Base-by-base conservation (phyloP, 2,797 vertebrate genomes). In the Alauda arvensis region DNA sequence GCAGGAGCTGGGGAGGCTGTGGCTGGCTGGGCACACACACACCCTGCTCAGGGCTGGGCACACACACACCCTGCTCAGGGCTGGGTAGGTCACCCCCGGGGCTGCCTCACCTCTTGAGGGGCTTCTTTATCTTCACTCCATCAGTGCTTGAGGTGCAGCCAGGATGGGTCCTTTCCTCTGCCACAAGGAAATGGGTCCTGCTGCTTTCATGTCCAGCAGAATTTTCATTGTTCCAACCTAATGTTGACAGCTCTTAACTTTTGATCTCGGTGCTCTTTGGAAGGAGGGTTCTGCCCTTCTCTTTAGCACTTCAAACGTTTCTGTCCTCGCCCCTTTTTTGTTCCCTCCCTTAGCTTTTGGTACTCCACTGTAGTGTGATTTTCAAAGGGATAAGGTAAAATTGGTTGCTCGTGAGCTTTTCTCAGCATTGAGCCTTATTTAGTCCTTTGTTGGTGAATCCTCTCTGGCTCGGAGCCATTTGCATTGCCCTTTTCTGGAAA, bases 231-330 rank as follows among this genome's bases (percentile, higher is more conserved):
- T 56, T 76, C 66, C 37, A 2, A n/a, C 46, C 43, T 57, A 3
- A 37, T 42, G 31, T 48, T 88, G 69, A 43, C 72, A 65, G 53
- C 51, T 71, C 42, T 60, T 56, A 3, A n/a, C 45, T 66, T 78
- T 68, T 60, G 21, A 25, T 83, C 4, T 0, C 18, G 2, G 1
- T 53, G 66, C 39, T 53, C 42, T 77, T 77, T 49, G n/a, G 28
- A 79, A 56, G 57, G 66, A 53, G n/a, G 16, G 1, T 8, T 79
- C 55, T 48, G 33, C 46, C 52, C 49, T 77, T 77, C 70, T 52
- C 52, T 76, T 85, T 56, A 80, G 52, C 88, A 76, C 52, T 92
- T 93, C 76, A 83, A 19, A 77, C 12, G 9, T 68, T 75, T 62
- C 72, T 84, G 40, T 84, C 51, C 25, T 79, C 46, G 8, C 31